A percentile compares a stretch with the other conserved stretches of the same genome.
These are phyloP conservation scores for Lasiurus cinereus DNA, from an alignment of 2,113 vertebrate species.

Conservation along the genomic window DNA sequence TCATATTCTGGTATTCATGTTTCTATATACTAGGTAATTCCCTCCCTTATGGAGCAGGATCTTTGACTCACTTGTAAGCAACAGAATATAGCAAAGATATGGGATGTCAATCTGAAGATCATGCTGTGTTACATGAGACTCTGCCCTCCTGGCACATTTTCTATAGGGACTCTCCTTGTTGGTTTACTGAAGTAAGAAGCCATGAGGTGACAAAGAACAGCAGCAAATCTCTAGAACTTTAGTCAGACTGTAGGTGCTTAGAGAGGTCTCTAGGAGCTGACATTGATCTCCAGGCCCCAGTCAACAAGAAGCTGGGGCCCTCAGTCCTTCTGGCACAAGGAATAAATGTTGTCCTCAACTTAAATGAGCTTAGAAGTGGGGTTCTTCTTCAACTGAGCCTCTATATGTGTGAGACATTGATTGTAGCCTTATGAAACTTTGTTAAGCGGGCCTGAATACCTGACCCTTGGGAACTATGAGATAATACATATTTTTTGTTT, in stretches of 20 bases:
- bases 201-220: background rate
- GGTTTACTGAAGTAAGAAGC: background rate
- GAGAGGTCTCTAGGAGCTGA: background rate
- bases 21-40: no score
- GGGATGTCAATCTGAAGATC: background rate
- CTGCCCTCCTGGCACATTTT: rapidly evolving
- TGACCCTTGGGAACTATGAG: background rate
- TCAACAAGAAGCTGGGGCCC: background rate
- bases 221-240: background rate
- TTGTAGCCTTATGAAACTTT: background rate
- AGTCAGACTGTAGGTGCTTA: background rate
- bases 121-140: background rate
- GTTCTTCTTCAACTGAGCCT: background rate
- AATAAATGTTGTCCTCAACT: background rate
- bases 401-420: background rate
- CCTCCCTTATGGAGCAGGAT: background rate
- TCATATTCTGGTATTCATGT: background rate
- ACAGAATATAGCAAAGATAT: background rate
- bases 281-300: background rate
- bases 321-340: background rate
- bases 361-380: background rate
- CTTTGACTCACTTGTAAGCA: background rate
- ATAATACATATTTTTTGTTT: background rate
- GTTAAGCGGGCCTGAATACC: background rate
- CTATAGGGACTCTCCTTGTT: background rate